Evolutionary conservation across 2,888 invertebrate genomes (phyloP), one percentile per base, ranked within the genome.

Genomic region (Caenorhabditis uteleia): DNA sequence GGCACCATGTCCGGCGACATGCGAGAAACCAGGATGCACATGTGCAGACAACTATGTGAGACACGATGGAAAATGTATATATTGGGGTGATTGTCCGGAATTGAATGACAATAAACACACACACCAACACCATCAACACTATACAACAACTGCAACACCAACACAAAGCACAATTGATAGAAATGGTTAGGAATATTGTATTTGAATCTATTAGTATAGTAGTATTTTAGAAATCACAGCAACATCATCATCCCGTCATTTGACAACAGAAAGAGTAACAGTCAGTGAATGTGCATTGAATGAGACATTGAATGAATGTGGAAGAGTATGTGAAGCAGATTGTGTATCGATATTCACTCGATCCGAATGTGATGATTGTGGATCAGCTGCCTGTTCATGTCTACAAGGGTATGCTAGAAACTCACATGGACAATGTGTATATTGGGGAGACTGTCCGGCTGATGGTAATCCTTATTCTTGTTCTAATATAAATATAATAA

Each of bases 301-400:
- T 49, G 82, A 82, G 59, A 82, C 80, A n/a, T 31, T 79, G n/a
- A 80, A 77, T 43, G 79, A 78, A 45, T 82, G 82, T 48, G 82
- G 82, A 46, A 51, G 69, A 27, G 72, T 77, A 12, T 82, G 82
- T 49, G 81, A 82, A 51, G 75, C 82, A 8, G 82, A 82, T 48
- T 82, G 82, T 55, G 61, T 70, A 7, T 74, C 76, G 1, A 77
- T 82, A 42, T 83, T 82, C 72, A 77, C 74, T 31, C 68, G 82
- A 5, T 71, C 70, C 21, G 78, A 79, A 47, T 82, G 82, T 54
- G 60, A 58, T 10, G 75, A 72, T 25, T 83, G 82, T 51, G 77
- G 71, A 5, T 61, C 67, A 18, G 73, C 79, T 2, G 69, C 68
- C 2, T 82, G 82, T 47, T 60, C 80, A 8, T 82, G 82, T 53